These are phyloP conservation scores for Pseudomyrmex dendroicus DNA, from an alignment of 1,140 invertebrate species.

Conservation along the genomic window DNA sequence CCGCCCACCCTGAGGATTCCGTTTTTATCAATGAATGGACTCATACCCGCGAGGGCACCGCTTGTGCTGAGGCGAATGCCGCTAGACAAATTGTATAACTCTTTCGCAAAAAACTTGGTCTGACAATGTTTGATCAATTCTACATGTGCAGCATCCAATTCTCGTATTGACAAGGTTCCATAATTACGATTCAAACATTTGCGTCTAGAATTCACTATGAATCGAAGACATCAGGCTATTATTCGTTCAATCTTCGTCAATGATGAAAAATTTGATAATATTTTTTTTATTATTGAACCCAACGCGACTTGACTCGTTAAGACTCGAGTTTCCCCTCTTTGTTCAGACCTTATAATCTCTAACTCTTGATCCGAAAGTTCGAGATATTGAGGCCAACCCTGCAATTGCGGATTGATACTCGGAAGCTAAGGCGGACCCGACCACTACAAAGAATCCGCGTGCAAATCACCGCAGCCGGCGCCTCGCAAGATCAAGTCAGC, in stretches of 20 bases:
- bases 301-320: not conserved
- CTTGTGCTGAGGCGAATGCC: not conserved
- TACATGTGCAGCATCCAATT: not conserved
- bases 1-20: not conserved
- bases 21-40: not conserved
- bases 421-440: not conserved
- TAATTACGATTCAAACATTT: not conserved
- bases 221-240: not conserved
- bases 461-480: accelerated
- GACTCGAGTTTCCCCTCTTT: not conserved
- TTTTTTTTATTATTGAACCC: not conserved
- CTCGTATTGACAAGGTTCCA: not conserved
- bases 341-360: not conserved
- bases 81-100: not conserved
- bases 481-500: no score
- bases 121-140: not conserved
- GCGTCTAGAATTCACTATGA: not conserved
- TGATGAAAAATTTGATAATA: not conserved
- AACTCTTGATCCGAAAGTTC: not conserved
- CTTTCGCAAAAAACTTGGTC: accelerated
- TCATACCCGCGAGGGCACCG: not conserved
- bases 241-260: not conserved
- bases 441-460: not conserved
- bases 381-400: not conserved
- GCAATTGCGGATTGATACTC: no score